Percentiles rank a stretch among this genome's conserved stretches.
Conservation (phyloP, 2,113 vertebrate species). For the Sarotherodon lohbergeri region DNA sequence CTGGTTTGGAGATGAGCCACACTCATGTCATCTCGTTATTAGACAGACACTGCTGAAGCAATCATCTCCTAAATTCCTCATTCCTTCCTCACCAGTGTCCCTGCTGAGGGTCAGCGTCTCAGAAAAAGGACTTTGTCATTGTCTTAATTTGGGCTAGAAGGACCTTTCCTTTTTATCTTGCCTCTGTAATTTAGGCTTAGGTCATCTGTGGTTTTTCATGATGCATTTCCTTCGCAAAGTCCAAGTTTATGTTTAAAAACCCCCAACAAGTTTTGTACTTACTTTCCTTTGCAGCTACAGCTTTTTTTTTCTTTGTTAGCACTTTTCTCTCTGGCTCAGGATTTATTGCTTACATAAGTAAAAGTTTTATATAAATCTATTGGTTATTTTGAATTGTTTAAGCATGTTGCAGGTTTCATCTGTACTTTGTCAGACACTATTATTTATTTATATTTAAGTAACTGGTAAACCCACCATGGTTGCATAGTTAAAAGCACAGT, state of each 20-base stretch:
- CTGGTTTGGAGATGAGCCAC: slow-evolving; percentile 29
- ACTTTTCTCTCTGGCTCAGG: not conserved
- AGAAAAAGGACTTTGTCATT: not conserved
- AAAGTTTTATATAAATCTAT: not conserved
- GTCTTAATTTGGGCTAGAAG: not conserved
- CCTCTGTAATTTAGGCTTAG: not conserved
- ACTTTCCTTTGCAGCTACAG: not conserved
- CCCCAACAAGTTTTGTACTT: not conserved
- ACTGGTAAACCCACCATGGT: not conserved
- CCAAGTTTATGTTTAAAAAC: not conserved
- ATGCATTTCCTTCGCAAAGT: not conserved
- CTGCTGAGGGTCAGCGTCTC: not conserved
- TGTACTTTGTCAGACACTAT: not conserved
- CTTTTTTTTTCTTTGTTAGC: not conserved
- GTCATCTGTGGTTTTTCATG: not conserved
- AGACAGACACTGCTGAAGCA: not conserved
- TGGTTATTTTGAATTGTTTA: not conserved
- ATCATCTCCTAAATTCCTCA: not conserved
- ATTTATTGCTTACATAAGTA: not conserved
- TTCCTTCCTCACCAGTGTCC: not conserved
- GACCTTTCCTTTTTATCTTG: not conserved
- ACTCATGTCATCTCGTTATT: slow-evolving; percentile 20
- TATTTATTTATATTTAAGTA: not conserved
- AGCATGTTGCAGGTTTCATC: not conserved
- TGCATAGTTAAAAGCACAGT: not conserved